phyloP scores from a whole-genome alignment of 2,797 vertebrate genomes.

The Harpagifer antarcticus region DNA sequence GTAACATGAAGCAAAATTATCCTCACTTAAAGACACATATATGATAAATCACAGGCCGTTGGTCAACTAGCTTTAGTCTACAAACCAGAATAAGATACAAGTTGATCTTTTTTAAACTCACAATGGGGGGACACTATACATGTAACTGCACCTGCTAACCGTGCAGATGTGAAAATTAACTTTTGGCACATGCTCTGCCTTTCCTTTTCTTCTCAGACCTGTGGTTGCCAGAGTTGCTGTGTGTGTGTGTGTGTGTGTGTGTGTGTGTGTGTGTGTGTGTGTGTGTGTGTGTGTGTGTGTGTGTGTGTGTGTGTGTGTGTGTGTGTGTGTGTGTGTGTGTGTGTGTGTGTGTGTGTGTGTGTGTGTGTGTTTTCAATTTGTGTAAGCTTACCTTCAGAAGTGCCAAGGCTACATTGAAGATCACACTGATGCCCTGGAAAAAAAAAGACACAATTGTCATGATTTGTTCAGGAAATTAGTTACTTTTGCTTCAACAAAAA shows the following conservation, averaged over 20 bases:
- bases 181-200: not conserved
- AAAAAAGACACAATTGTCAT: not conserved
- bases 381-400: conserved; percentile 91
- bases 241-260: not conserved
- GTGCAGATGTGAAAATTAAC: not conserved
- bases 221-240: conserved; percentile 8
- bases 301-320: not conserved
- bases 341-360: not conserved
- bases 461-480: not conserved
- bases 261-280: not conserved
- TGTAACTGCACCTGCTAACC: not conserved
- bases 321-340: not conserved
- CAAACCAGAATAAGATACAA: conserved; percentile 10
- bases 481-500: not conserved
- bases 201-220: conserved; percentile 35
- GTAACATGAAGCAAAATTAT: not conserved
- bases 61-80: not conserved
- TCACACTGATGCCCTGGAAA: conserved; percentile 96
- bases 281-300: not conserved
- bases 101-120: not conserved
- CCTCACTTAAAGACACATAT: not conserved
- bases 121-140: not conserved
- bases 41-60: not conserved
- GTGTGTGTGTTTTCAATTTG: not conserved
- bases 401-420: conserved; percentile 97